These are phyloP conservation scores for Pogonophryne albipinna DNA, from an alignment of 2,797 vertebrate species.

Conservation along the genomic window DNA sequence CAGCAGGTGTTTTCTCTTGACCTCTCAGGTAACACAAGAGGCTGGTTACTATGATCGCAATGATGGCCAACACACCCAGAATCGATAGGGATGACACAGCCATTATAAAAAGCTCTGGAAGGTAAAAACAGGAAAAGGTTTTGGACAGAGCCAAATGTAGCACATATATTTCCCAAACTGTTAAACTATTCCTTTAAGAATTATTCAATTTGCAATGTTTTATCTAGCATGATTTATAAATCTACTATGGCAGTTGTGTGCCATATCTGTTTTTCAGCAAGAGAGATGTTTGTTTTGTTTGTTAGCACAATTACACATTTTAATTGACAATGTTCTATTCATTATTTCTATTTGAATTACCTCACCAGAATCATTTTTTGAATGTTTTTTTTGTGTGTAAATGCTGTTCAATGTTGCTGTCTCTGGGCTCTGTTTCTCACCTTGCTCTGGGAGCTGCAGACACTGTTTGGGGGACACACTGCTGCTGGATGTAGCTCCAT, in stretches of 20 bases:
- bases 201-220: no score
- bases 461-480: conserved; percentile 63
- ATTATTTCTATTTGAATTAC: no score
- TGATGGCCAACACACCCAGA: conserved; percentile 39
- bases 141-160: no score
- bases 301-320: no score
- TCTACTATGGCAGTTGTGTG: no score
- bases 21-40: conserved; percentile 73
- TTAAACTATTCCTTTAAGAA: no score
- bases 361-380: no score
- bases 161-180: no score
- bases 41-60: conserved; percentile 21
- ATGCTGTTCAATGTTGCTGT: not conserved
- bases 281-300: no score
- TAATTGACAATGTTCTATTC: no score
- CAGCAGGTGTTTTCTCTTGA: conserved; percentile 78
- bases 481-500: not conserved
- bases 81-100: conserved; percentile 46
- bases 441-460: conserved; percentile 71
- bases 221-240: no score
- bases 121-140: conserved; percentile 1
- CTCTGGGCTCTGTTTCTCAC: conserved; percentile 57
- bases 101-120: conserved; percentile 69
- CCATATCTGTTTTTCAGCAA: no score
- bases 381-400: not conserved